Evolutionary conservation across 2,888 invertebrate genomes (phyloP), one percentile per base, ranked within the genome.

Genomic region (Sicus ferrugineus): DNA sequence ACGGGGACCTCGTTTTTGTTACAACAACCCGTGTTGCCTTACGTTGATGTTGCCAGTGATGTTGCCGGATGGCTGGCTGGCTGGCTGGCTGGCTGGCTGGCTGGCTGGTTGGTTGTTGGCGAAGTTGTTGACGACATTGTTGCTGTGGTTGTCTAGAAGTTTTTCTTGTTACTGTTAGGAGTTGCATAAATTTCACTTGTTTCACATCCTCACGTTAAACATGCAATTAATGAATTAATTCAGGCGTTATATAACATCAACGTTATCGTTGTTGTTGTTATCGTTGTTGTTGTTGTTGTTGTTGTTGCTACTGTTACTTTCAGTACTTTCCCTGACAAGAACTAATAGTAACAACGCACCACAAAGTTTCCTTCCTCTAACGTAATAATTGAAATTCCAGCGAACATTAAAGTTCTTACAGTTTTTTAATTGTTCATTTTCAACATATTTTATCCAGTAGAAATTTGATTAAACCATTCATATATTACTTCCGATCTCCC

Each of bases 131-230:
- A 21, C 67, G 71, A 70, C 67, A 68, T 69, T 74, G 62, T 63
- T 59, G 59, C 42, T 67, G 70, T 68, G 66, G 62, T 70, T 74
- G 73, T 71, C 34, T 75, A 42, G 64, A 30, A n/a, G 56, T 62
- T 52, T 48, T 38, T n/a, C 14, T 52, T 38, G 19, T 23, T 58
- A 68, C 38, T 38, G 19, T 23, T 58, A 68, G 71, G 73, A 77
- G 54, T 65, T 65, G 54, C 65, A 54, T 52, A 65, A 65, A 65
- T 50, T 65, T 62, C 31, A 26, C 77, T 76, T 75, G 78, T 76
- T 71, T 72, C 62, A 73, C 77, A 80, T 79, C 74, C 75, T 77
- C 77, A 72, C 74, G 30, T 77, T 77, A 78, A 79, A 79, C 78
- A 80, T 79, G 54, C 38, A 65, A 38, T 54, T 52, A 68, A 67